These are phyloP conservation scores for Poecilobothrus nobilitatus DNA, from an alignment of 2,888 invertebrate species.

Conservation along the genomic window DNA sequence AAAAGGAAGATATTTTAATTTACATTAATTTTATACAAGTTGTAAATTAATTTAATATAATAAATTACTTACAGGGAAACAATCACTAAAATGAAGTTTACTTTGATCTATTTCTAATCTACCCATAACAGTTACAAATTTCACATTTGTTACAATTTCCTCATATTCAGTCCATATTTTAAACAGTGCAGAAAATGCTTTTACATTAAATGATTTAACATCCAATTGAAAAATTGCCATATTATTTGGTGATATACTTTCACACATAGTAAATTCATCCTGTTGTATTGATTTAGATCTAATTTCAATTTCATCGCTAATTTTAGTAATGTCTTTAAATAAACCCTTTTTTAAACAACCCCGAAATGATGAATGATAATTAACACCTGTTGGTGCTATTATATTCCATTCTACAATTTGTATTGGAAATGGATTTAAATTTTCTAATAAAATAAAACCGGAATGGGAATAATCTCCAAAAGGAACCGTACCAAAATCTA, in stretches of 20 bases:
- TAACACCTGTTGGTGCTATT: slow-evolving; percentile 34
- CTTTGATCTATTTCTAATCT: slow-evolving; percentile 60
- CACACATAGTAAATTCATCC: slow-evolving; percentile 28
- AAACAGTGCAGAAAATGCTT: slow-evolving; percentile 58
- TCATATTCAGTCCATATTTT: slow-evolving; percentile 65
- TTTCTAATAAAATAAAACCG: slow-evolving; percentile 37
- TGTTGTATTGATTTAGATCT: background rate
- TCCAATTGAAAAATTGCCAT: slow-evolving; percentile 53
- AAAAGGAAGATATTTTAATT: slow-evolving; percentile 17
- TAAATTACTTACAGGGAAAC: slow-evolving; percentile 63
- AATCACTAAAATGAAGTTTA: slow-evolving; percentile 62
- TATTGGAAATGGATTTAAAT: slow-evolving; percentile 39
- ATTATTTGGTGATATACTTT: slow-evolving; percentile 31
- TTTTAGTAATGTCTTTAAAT: slow-evolving; percentile 21
- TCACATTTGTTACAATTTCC: slow-evolving; percentile 60
- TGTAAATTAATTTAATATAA: background rate
- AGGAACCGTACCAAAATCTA: slow-evolving; percentile 41
- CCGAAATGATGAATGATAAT: slow-evolving; percentile 44
- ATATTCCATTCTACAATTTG: slow-evolving; percentile 38
- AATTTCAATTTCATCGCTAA: background rate
- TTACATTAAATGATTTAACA: slow-evolving; percentile 59
- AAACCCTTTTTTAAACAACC: slow-evolving; percentile 46
- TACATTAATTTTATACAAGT: background rate
- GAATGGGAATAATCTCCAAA: slow-evolving; percentile 36
- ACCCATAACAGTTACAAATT: slow-evolving; percentile 66